Evolutionary conservation across 2,888 invertebrate genomes (phyloP).

Genomic region (Epsilonema sp.): DNA sequence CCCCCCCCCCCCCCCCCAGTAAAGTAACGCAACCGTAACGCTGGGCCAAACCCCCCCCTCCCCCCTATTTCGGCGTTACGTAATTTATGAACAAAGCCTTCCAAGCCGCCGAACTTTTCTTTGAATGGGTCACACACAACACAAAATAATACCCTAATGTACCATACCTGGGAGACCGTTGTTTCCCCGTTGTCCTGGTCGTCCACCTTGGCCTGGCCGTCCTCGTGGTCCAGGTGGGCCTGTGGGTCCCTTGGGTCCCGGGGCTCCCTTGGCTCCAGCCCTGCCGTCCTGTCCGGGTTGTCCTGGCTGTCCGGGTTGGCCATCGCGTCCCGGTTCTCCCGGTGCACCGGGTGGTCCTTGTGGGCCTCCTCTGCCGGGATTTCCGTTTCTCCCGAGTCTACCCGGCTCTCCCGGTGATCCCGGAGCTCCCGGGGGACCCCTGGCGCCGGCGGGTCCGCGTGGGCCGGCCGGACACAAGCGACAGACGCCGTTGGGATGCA

Average conservation of each 20-base stretch:
- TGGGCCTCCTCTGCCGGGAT: constrained; percentile 15
- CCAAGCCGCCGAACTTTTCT: too few relatives aligned
- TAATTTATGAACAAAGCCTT: too few relatives aligned
- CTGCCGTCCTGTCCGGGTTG: background rate
- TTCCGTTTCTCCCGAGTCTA: constrained; percentile 16
- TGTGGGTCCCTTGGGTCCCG: constrained; percentile 15
- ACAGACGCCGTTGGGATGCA: background rate
- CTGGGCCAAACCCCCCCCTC: too few relatives aligned
- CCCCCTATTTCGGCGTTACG: too few relatives aligned
- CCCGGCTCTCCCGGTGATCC: constrained; percentile 12
- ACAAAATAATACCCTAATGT: too few relatives aligned
- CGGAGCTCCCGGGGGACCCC: constrained; percentile 2
- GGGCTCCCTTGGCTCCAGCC: constrained; percentile 9
- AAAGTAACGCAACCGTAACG: too few relatives aligned
- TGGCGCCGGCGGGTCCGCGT: background rate
- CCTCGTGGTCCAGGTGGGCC: constrained; percentile 18
- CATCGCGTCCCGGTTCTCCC: constrained; percentile 16
- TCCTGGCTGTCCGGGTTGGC: constrained; percentile 10
- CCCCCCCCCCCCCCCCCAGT: too few relatives aligned
- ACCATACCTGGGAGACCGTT: background rate
- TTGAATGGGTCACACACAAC: too few relatives aligned
- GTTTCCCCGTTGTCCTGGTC: background rate
- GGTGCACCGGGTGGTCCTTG: constrained; percentile 16
- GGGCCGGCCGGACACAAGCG: background rate
- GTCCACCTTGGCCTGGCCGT: constrained; percentile 8